Evolutionary conservation across 2,113 vertebrate genomes (phyloP).

Genomic region (Aphyosemion australe): DNA sequence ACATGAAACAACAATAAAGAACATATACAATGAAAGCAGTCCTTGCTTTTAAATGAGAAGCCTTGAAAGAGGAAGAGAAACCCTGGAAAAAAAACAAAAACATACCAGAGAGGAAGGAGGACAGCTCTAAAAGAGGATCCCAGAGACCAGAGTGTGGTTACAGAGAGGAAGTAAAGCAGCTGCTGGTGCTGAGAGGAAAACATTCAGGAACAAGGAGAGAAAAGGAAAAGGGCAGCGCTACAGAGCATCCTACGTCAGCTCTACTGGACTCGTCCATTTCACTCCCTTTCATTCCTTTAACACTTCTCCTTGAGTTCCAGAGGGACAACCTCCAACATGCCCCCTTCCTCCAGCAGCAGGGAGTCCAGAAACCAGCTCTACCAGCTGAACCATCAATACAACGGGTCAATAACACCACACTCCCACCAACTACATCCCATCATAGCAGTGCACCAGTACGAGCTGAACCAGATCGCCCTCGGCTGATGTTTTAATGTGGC

Average conservation of each 20-base stretch:
- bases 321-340: conserved; percentile 27
- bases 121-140: conserved; percentile 13
- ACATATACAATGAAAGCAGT: too few species aligned
- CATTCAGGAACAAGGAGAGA: conserved; percentile 6
- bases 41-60: conserved; percentile 2
- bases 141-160: conserved; percentile 31
- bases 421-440: conserved; percentile 32
- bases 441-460: not conserved
- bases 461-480: not conserved
- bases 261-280: conserved; percentile 22
- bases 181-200: conserved; percentile 7
- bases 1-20: not conserved
- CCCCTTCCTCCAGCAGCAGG: conserved; percentile 10
- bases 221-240: conserved; percentile 24
- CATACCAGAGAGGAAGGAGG: conserved; percentile 3
- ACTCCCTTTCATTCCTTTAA: conserved; percentile 60
- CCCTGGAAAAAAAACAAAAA: conserved; percentile 21
- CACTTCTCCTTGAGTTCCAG: conserved; percentile 36
- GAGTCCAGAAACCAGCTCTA: conserved; percentile 24
- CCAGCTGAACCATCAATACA: conserved; percentile 52
- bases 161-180: conserved; percentile 44
- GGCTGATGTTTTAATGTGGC: conserved; percentile 11
- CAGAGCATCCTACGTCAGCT: conserved; percentile 15
- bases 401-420: conserved; percentile 30
- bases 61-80: conserved; percentile 33